phyloP scores from a whole-genome alignment of 2,113 vertebrate species.

The Dipodomys stephensi region DNA sequence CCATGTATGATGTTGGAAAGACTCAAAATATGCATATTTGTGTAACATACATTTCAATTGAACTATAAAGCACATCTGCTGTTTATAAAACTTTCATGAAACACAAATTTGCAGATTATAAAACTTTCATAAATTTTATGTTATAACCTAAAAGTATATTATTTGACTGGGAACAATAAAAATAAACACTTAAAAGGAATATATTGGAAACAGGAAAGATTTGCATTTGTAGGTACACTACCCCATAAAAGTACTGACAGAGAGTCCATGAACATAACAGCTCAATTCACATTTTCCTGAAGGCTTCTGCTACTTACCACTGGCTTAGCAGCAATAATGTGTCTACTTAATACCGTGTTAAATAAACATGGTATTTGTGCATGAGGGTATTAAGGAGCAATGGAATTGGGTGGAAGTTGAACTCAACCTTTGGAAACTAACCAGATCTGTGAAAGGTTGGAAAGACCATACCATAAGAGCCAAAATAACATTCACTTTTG shows the following conservation, averaged over 20 bases:
- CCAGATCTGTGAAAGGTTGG: neutral
- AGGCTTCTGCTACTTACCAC: neutral
- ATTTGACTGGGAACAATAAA: neutral
- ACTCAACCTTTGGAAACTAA: neutral
- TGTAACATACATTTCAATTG: neutral
- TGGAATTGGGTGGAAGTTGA: neutral
- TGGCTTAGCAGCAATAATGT: neutral
- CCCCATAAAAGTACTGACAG: neutral
- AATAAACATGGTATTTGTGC: neutral
- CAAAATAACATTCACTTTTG: neutral
- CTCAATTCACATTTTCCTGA: neutral
- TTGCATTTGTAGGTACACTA: neutral
- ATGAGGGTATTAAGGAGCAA: neutral
- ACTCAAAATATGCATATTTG: constrained; percentile 38
- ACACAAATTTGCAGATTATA: too few species aligned
- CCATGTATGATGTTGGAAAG: neutral
- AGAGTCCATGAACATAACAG: neutral
- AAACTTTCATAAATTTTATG: neutral
- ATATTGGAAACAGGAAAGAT: neutral
- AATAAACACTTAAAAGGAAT: neutral
- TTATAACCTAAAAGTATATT: neutral
- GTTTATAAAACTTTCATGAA: neutral
- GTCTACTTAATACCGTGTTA: neutral
- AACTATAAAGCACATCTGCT: neutral
- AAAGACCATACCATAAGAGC: neutral